Conservation (phyloP, 2,888 invertebrate species). For the Aleiodes testaceus region DNA sequence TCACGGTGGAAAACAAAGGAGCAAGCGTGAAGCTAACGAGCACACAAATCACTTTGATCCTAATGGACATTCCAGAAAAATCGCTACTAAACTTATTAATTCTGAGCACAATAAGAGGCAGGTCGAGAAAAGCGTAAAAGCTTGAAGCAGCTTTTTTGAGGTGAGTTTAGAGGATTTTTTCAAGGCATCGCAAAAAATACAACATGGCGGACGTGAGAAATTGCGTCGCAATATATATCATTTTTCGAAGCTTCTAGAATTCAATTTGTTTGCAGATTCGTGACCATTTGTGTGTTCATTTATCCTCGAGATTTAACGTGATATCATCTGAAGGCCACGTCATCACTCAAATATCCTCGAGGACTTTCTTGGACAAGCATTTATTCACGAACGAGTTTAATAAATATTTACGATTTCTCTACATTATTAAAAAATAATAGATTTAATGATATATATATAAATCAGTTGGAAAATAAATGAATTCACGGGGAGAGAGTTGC, state of each 20-base stretch:
- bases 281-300: slow-evolving; percentile 20
- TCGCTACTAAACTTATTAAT: slow-evolving; percentile 88
- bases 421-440: slow-evolving; percentile 1
- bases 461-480: no score
- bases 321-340: neutral
- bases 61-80: slow-evolving; percentile 94
- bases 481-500: no score
- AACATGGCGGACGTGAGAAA: slow-evolving; percentile 43
- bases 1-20: slow-evolving; percentile 92
- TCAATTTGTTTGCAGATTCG: slow-evolving; percentile 16
- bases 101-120: slow-evolving; percentile 86
- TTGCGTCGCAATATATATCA: slow-evolving; percentile 32
- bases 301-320: neutral
- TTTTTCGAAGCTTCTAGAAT: neutral
- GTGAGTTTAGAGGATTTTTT: slow-evolving; percentile 27
- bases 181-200: neutral
- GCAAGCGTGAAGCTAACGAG: slow-evolving; percentile 89
- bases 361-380: slow-evolving; percentile 19
- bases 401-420: neutral
- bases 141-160: slow-evolving; percentile 49
- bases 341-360: neutral
- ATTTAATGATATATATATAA: neutral
- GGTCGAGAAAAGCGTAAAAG: slow-evolving; percentile 66
- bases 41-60: slow-evolving; percentile 96
- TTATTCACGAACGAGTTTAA: slow-evolving; percentile 6